These are phyloP conservation scores for Apis dorsata DNA, from an alignment of 1,140 invertebrate genomes.

Conservation along the genomic window DNA sequence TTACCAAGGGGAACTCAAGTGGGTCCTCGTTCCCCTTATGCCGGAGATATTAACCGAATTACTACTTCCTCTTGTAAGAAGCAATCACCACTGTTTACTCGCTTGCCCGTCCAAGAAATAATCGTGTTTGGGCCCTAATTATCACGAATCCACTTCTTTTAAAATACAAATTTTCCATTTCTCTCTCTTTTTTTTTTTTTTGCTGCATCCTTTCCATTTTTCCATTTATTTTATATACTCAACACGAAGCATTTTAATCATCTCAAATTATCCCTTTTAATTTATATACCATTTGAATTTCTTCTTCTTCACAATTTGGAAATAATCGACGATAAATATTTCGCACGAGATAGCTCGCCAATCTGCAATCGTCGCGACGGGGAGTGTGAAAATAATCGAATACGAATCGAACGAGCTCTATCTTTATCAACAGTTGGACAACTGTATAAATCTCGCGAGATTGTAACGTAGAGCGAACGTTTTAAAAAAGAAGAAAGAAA, in stretches of 20 bases:
- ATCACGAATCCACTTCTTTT: background rate
- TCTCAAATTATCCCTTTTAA: too few relatives aligned
- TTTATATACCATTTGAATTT: too few relatives aligned
- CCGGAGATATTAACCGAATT: constrained; percentile 26
- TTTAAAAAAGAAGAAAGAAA: background rate
- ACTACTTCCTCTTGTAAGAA: constrained; percentile 18
- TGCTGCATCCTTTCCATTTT: too few relatives aligned
- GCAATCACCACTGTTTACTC: constrained; percentile 2
- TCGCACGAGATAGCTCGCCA: too few relatives aligned
- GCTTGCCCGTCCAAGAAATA: background rate
- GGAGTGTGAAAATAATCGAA: background rate
- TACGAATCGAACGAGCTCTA: background rate
- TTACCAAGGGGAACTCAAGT: background rate
- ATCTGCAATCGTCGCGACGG: too few relatives aligned
- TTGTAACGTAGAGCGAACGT: background rate
- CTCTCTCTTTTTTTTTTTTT: too few relatives aligned
- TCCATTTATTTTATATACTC: too few relatives aligned
- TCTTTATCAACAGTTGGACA: background rate
- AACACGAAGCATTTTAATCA: too few relatives aligned
- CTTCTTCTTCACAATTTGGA: too few relatives aligned
- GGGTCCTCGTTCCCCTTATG: constrained; percentile 13
- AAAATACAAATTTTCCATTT: too few relatives aligned
- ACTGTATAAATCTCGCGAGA: background rate
- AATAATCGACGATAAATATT: too few relatives aligned
- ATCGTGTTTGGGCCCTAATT: background rate